Percentiles rank a stretch among this genome's conserved stretches.
These are phyloP conservation scores for Megalops atlanticus DNA, from an alignment of 2,113 vertebrate genomes.

Conservation along the genomic window DNA sequence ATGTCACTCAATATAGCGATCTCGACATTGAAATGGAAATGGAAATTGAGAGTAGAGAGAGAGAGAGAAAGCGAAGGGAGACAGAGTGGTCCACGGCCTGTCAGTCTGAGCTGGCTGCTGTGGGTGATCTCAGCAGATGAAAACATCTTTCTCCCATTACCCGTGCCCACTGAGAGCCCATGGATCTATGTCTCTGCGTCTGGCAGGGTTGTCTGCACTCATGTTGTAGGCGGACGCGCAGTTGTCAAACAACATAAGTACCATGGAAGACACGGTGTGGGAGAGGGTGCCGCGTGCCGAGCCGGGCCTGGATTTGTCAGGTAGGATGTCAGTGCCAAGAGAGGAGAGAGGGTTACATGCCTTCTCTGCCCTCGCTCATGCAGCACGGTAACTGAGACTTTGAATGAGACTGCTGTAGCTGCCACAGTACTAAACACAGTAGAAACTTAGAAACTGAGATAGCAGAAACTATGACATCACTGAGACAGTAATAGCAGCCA, in stretches of 20 bases:
- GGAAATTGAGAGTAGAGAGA: slow-evolving; percentile 24
- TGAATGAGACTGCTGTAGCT: slow-evolving; percentile 1
- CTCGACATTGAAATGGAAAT: slow-evolving; percentile 24
- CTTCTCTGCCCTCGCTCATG: background rate
- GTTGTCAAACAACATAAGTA: slow-evolving; percentile 52
- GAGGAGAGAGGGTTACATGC: too few relatives aligned
- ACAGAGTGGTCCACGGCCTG: slow-evolving; percentile 33
- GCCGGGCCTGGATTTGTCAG: background rate
- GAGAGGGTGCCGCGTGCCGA: slow-evolving; percentile 19
- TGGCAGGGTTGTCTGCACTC: slow-evolving; percentile 37
- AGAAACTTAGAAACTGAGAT: too few relatives aligned
- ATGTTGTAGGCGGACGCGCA: slow-evolving; percentile 46
- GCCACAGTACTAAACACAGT: too few relatives aligned
- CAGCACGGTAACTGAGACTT: background rate
- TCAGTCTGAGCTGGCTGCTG: slow-evolving; percentile 6
- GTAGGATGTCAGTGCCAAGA: background rate
- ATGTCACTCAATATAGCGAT: background rate
- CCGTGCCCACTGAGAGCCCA: background rate
- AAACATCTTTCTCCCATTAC: slow-evolving; percentile 24
- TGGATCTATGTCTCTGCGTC: slow-evolving; percentile 6
- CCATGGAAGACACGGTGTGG: slow-evolving; percentile 40
- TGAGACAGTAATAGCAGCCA: too few relatives aligned
- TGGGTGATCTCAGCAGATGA: slow-evolving; percentile 17
- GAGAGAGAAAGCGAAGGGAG: slow-evolving; percentile 27
- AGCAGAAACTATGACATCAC: background rate